Percentiles rank a stretch among this genome's conserved stretches.
Conservation (phyloP, 2,113 vertebrate species). For the Malurus alboscapulatus region DNA sequence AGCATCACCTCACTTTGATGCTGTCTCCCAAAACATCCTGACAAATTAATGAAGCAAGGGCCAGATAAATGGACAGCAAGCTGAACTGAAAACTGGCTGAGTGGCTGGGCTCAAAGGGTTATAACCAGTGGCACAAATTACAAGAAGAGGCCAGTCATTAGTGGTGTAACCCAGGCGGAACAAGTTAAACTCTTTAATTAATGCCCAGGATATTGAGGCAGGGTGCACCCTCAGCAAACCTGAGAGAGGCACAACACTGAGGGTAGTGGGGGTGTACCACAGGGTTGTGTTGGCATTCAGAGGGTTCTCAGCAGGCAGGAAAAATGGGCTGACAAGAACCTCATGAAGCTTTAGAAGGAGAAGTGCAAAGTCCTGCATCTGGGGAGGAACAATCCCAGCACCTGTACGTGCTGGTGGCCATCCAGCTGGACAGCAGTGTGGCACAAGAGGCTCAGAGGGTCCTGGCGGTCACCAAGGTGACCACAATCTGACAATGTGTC, state of each 20-base stretch:
- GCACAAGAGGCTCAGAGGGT: background rate
- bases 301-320: background rate
- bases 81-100: background rate
- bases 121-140: background rate
- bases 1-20: background rate
- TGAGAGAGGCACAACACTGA: background rate
- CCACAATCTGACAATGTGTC: background rate
- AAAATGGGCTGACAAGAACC: background rate
- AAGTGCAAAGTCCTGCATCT: background rate
- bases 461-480: background rate
- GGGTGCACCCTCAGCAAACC: accelerated
- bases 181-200: background rate
- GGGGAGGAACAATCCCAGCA: background rate
- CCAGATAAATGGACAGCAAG: background rate
- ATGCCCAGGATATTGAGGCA: background rate
- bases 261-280: background rate
- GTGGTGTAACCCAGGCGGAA: background rate
- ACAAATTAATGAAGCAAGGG: background rate
- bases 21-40: background rate
- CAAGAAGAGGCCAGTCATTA: accelerated
- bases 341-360: background rate
- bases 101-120: background rate
- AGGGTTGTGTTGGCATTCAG: background rate
- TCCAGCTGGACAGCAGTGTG: background rate
- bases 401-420: accelerated